These are phyloP conservation scores for Artemisiospiza belli DNA, from an alignment of 2,113 vertebrate genomes.

Conservation along the genomic window DNA sequence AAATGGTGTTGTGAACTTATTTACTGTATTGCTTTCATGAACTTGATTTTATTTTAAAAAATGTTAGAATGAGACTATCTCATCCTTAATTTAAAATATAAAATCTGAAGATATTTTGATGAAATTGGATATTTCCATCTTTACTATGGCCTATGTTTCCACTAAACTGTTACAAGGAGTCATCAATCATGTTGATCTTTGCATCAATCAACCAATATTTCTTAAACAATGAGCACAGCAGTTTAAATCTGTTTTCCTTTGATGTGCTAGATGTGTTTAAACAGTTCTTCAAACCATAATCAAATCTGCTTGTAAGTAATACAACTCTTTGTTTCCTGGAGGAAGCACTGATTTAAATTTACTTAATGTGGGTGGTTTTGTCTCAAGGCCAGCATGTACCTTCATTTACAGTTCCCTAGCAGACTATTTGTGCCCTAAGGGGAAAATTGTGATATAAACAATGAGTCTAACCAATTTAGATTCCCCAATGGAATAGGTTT, in stretches of 20 bases:
- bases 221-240: neutral
- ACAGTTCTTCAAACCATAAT: neutral
- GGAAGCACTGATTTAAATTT: conserved; percentile 23
- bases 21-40: neutral
- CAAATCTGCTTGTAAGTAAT: conserved; percentile 35
- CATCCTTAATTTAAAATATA: neutral
- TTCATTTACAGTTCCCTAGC: neutral
- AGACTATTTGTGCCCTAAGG: neutral
- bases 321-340: conserved; percentile 9
- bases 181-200: neutral
- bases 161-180: neutral
- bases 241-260: conserved; percentile 6
- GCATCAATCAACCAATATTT: neutral
- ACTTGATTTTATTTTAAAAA: conserved; percentile 1
- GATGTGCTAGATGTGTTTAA: neutral
- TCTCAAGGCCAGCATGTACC: conserved; percentile 21
- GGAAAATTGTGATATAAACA: neutral
- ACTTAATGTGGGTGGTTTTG: conserved; percentile 32
- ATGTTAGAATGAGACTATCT: neutral
- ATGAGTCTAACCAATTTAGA: neutral
- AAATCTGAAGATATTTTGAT: neutral
- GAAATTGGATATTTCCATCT: neutral
- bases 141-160: neutral
- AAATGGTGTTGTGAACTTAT: neutral
- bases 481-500: neutral